phyloP scores from a whole-genome alignment of 2,888 invertebrate species.

The Podotricha telesiphe region DNA sequence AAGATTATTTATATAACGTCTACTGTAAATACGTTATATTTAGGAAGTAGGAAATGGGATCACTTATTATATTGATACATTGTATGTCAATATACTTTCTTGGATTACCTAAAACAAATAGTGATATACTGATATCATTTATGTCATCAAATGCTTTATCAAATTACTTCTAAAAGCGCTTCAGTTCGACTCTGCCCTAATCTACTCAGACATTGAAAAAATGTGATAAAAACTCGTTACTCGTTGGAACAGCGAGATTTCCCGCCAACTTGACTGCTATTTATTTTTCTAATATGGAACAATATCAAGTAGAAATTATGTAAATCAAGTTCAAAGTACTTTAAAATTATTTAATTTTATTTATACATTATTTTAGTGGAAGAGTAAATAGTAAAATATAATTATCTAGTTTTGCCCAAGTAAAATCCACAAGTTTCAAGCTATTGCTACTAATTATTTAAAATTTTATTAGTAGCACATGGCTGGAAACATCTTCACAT shows the following conservation, averaged over 20 bases:
- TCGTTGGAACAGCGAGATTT: constrained; percentile 63
- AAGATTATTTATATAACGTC: constrained; percentile 44
- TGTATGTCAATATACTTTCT: background rate
- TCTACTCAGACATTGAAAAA: constrained; percentile 68
- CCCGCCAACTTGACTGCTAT: constrained; percentile 65
- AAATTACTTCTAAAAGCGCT: background rate
- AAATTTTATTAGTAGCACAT: constrained; percentile 67
- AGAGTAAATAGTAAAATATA: background rate
- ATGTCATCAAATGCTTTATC: background rate
- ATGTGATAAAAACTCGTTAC: constrained; percentile 58
- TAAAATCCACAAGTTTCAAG: constrained; percentile 11
- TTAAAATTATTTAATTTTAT: background rate
- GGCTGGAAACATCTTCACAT: constrained; percentile 53
- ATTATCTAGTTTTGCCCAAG: background rate
- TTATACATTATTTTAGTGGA: background rate
- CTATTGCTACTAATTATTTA: constrained; percentile 49
- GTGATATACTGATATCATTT: background rate
- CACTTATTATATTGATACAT: background rate
- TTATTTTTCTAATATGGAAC: constrained; percentile 51
- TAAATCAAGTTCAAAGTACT: background rate
- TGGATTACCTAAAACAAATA: background rate
- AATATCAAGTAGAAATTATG: constrained; percentile 3
- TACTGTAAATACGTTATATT: constrained; percentile 28
- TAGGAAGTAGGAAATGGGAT: constrained; percentile 3
- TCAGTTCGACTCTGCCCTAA: constrained; percentile 67